Evolutionary conservation across 2,888 invertebrate genomes (phyloP).

Genomic region (Agonum fuliginosum): DNA sequence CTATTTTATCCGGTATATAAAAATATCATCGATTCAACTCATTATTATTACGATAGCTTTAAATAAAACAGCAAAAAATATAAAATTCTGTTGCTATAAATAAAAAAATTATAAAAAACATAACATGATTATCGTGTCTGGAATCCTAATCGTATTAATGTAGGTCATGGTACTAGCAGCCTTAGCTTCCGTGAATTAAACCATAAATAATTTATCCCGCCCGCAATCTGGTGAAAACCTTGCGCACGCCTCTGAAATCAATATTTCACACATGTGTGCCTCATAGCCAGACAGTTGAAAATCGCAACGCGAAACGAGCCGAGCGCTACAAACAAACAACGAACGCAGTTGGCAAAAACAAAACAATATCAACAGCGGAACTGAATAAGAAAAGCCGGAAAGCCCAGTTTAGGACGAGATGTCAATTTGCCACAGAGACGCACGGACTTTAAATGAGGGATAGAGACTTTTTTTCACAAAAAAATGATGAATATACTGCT

Average conservation of each 20-base stretch:
- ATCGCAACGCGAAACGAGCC: not conserved
- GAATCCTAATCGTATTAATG: no score
- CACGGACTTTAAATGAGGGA: no score
- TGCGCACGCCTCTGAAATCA: not conserved
- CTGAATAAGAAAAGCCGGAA: conserved; percentile 5
- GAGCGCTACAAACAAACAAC: not conserved
- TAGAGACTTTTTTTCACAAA: no score
- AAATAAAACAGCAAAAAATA: no score
- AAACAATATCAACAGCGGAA: not conserved
- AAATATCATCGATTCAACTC: no score
- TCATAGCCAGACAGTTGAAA: not conserved
- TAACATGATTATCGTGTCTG: no score
- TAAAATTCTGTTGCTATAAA: no score
- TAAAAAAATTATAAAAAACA: no score
- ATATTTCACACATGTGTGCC: not conserved
- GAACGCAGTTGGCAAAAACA: not conserved
- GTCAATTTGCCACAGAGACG: no score
- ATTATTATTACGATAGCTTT: no score
- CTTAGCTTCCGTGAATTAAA: not conserved
- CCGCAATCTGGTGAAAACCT: not conserved
- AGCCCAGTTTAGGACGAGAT: not conserved
- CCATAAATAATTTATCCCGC: not conserved
- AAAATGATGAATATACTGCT: no score
- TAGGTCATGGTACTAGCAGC: not conserved
- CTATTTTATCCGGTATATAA: no score